A percentile compares a stretch with the other conserved stretches of the same genome.
phyloP scores from a whole-genome alignment of 2,888 invertebrate genomes.

The Morpho deidamia region DNA sequence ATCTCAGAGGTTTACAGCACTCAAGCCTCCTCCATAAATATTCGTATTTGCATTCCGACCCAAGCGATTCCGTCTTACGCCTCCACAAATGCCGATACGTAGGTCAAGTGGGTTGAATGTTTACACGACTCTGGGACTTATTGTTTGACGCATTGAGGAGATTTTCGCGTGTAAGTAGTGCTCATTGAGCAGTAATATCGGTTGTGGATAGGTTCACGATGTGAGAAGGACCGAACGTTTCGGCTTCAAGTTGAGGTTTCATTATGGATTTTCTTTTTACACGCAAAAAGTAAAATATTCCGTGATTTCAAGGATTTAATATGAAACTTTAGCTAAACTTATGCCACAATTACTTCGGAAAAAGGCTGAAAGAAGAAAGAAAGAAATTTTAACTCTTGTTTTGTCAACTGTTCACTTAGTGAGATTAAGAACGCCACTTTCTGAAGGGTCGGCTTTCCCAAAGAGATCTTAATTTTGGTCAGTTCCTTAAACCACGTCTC shows the following conservation, averaged over 20 bases:
- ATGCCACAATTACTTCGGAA: no score
- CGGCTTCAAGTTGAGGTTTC: slow-evolving; percentile 19
- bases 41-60: slow-evolving; percentile 64
- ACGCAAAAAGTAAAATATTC: slow-evolving; percentile 7
- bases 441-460: no score
- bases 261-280: slow-evolving; percentile 22
- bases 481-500: no score
- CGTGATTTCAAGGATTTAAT: not conserved
- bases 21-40: slow-evolving; percentile 48
- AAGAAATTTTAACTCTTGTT: no score
- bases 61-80: slow-evolving; percentile 53
- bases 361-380: no score
- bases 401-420: no score
- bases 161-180: not conserved
- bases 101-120: slow-evolving; percentile 41
- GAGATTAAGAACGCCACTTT: no score
- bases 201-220: slow-evolving; percentile 20
- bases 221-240: slow-evolving; percentile 20
- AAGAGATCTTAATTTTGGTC: no score
- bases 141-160: slow-evolving; percentile 2
- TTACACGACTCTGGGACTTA: slow-evolving; percentile 18
- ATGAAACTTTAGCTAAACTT: not conserved
- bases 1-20: slow-evolving; percentile 49
- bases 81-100: slow-evolving; percentile 44
- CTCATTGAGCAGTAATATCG: slow-evolving; percentile 19